Base-by-base conservation (phyloP, 2,888 invertebrate genomes). In the Macrosiphum euphorbiae region DNA sequence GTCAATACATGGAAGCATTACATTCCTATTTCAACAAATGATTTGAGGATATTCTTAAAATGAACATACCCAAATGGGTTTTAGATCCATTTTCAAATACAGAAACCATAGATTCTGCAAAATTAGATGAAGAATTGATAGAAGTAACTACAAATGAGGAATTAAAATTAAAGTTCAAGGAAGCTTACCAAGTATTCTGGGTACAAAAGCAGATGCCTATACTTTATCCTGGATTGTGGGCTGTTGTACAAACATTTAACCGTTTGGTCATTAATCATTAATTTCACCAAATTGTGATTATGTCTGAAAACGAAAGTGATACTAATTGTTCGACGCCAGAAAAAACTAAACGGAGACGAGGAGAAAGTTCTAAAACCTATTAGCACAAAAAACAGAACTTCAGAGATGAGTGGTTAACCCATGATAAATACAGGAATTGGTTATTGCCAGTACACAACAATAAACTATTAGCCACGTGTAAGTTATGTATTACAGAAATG, bases 41-140 rank as follows among this genome's bases (percentile, higher is more conserved):
- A 87, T 87, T 87, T 87, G 50, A 88, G 10, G 52, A 88, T 88
- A 88, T 88, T 88, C 50, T 88, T 47, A 88, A 55, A 58, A 58
- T 89, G 88, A 24, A 44, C 35, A 58, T 58, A 89, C 58, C 58
- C 55, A 10, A 41, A 89, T 89, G 88, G 88, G 24, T 92, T 89
- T 50, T 87, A 87, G 50, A 50, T n/a, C 87, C 50, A 44, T 85
- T 85, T 85, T 85, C 47, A 44, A 85, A 85, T 85, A 78, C 78
- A 44, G 93, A 95, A 95, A 93, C 50, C 16, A 87, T 87, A 47
- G 28, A 87, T 95, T 55, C 95, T 94, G 44, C 67, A 95, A 94
- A 94, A 95, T 47, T 95, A 50, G 94, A 95, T 95, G 95, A 95
- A 94, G 94, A 95, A 94, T 94, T 95, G 44, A 95, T 95, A 94